Evolutionary conservation across 2,888 invertebrate species (phyloP).

Genomic region (Trachelus stipa): DNA sequence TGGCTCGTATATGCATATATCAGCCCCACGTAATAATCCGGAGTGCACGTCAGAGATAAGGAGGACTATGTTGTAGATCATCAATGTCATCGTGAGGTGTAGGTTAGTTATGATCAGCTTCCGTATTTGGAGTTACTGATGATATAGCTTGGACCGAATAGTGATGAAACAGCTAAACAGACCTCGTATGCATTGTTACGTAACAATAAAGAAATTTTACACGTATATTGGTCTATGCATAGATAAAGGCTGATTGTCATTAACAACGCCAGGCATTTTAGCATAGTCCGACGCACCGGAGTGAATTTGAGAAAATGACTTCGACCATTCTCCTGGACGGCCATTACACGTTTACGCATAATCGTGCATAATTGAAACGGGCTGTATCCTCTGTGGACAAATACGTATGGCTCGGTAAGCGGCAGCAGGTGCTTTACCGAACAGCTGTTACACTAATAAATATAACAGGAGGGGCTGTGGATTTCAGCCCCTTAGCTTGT

Average conservation of each 20-base stretch:
- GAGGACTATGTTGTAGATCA: slow-evolving; percentile 23
- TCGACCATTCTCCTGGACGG: background rate
- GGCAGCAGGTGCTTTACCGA: slow-evolving; percentile 1
- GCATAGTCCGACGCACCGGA: background rate
- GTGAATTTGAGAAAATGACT: slow-evolving; percentile 3
- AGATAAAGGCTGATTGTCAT: background rate
- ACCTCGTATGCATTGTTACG: background rate
- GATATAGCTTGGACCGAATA: background rate
- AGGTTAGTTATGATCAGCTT: background rate
- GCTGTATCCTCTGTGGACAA: slow-evolving; percentile 4
- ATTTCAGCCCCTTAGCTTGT: background rate
- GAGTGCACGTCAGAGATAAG: slow-evolving; percentile 49
- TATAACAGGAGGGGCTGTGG: background rate
- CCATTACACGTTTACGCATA: background rate
- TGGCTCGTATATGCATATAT: slow-evolving; percentile 25
- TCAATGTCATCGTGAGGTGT: background rate
- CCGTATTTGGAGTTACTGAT: background rate
- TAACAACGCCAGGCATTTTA: background rate
- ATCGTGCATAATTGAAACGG: slow-evolving; percentile 4
- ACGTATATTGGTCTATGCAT: background rate
- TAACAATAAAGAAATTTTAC: background rate
- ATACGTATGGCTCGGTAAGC: slow-evolving; percentile 4
- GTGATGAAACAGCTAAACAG: background rate
- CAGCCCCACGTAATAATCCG: slow-evolving; percentile 30
- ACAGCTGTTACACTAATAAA: slow-evolving; percentile 2